Base-by-base conservation (phyloP, 2,888 invertebrate species). In the Agrotis exclamationis region DNA sequence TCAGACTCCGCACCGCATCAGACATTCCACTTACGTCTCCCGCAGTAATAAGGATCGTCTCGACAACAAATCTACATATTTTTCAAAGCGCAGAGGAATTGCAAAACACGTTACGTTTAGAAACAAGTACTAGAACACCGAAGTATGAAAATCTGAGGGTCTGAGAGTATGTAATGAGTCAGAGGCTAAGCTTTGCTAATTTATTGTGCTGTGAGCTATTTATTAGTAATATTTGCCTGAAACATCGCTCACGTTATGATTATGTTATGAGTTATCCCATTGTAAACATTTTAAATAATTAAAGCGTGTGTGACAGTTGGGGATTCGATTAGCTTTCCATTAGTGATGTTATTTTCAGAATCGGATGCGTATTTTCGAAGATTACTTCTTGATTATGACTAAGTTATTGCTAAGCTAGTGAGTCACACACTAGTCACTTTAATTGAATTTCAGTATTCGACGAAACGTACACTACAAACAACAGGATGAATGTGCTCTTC, bases 41-140 rank as follows among this genome's bases (percentile, higher is more conserved):
- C 59, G 22, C 63, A 59, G 72, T 63, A 63, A 67, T 67, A 82
- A 74, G 70, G 65, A 60, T 57, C 73, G 58, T 76, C 70, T 71
- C 54, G 77, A 83, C 79, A 67, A 60, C 68, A 79, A 79, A 87
- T 86, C 80, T 85, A 85, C 88, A 89, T 89, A 87, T 83, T 89
- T 86, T 87, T 85, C 86, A 88, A 85, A 85, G 85, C 63, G 69
- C 70, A 72, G 65, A 73, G 83, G 88, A 87, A 89, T 88, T 86
- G 86, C 88, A 84, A 89, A 90, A 86, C 86, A 83, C 81, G 87
- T 87, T 87, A 80, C 82, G 81, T 80, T 86, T 86, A 84, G 76
- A 82, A n/a, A 84, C 80, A 82, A 83, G 57, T 65, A 62, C 74
- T 77, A 64, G 60, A 65, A 67, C 66, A 79, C 75, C 67, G 71